Base-by-base conservation (phyloP, 2,888 invertebrate genomes). In the Ophioninae sp. region DNA sequence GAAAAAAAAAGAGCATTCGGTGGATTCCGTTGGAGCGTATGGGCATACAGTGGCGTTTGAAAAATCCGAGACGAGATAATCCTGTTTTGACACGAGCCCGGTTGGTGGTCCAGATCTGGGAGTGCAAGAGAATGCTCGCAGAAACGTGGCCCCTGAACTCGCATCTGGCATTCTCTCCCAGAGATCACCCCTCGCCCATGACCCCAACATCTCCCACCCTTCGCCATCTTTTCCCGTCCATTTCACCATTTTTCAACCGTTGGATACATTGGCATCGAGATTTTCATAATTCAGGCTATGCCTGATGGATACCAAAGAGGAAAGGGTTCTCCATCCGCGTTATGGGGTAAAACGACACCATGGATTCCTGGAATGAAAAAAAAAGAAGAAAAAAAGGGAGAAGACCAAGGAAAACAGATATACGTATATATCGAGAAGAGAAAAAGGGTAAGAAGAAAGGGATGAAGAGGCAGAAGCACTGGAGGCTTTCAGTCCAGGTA, bases 61-160 rank as follows among this genome's bases (percentile, higher is more conserved):
- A 73, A 84, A 84, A 84, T 81, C 84, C 76, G 75, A 79, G 75
- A 81, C 63, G 83, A 85, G 87, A 89, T 90, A 87, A 88, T 88
- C 86, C 86, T 90, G 90, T 90, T 90, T 90, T 90, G 90, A 90
- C 90, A 88, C 84, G 83, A 82, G 81, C 89, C 83, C 90, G 85
- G 90, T 88, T 83, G 90, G 90, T 86, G 90, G 90, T 87, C 84
- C 73, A 81, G 72, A 30, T 82, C 84, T 85, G 72, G 71, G 75
- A 79, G 30, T 3, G 51, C 65, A 84, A 71, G 75, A 82, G 78
- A 30, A 85, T 81, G 82, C 79, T 85, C 86, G 74, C 72, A 82
- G 80, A 83, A 88, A 89, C 87, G 82, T 85, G 81, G 72, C 84
- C 80, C 64, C 80, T 65, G 71, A 58, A 67, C 78, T 83, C 79